Evolutionary conservation across 2,888 invertebrate species (phyloP), one percentile per base, ranked within the genome.

Genomic region (Eremobia ochroleuca): DNA sequence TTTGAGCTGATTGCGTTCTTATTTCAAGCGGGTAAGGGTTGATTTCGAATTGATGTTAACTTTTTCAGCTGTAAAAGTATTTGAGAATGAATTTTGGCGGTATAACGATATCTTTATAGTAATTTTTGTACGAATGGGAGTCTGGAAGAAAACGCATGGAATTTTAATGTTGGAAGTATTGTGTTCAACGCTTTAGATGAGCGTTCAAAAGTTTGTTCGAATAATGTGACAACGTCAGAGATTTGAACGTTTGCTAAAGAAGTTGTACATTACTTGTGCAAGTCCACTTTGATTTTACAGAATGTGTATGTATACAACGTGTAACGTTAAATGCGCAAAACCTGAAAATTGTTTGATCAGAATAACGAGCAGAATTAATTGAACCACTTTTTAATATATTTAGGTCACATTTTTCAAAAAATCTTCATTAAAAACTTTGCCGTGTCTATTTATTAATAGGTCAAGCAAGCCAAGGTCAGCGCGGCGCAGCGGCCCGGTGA

Each of bases 81-180:
- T 88, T 86, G 72, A 85, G 68, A 18, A 40, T 75, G 59, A 58
- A 87, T 84, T 88, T 88, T 88, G 74, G 85, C 71, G 85, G 72
- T 73, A 81, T 86, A 82, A 82, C 66, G 81, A 78, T 76, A 79
- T 83, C 80, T 89, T 80, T 49, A 58, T 88, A 89, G 90, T 92
- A 92, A 92, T 92, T 92, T 92, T 91, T 90, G 87, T 88, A 89
- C 85, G 87, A 83, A 88, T 89, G 90, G 85, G 82, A 88, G 90
- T 85, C 85, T 81, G 74, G 64, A 86, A 90, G 90, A 89, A 88
- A 89, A 83, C 82, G 73, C 87, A 90, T 90, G 87, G 90, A 90
- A 91, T 92, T 92, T 92, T 90, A 92, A 91, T 91, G 88, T 85
- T 81, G 77, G 70, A 79, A 83, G 80, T 81, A 65, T 68, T 79